These are phyloP conservation scores for Semnornis frantzii DNA, from an alignment of 2,113 vertebrate genomes.

Conservation along the genomic window DNA sequence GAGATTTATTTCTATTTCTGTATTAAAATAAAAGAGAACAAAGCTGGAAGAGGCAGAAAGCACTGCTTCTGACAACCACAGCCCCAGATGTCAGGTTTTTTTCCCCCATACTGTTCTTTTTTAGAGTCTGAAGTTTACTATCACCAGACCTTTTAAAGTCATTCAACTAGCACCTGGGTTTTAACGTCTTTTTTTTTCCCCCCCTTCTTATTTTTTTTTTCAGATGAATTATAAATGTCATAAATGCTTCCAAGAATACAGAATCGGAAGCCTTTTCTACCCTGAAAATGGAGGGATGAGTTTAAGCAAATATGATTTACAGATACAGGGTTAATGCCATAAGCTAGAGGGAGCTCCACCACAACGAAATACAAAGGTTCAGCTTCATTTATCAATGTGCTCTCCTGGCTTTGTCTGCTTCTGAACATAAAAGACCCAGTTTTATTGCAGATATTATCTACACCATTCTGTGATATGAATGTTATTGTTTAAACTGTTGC, in stretches of 20 bases:
- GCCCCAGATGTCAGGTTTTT: background rate
- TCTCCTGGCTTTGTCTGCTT: constrained; percentile 67
- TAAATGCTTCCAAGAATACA: constrained; percentile 18
- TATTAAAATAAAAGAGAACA: background rate
- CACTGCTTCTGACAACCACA: background rate
- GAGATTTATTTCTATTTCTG: background rate
- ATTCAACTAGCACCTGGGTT: background rate
- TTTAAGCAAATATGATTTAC: constrained; percentile 16
- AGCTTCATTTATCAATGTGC: constrained; percentile 55
- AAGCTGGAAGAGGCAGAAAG: background rate
- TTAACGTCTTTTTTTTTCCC: background rate
- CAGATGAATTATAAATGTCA: constrained; percentile 19
- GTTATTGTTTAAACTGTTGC: constrained; percentile 73
- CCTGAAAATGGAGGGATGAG: constrained; percentile 12
- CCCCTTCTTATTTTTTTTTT: background rate
- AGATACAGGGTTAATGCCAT: background rate
- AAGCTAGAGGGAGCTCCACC: constrained; percentile 73
- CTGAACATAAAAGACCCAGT: constrained; percentile 59
- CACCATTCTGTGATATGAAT: constrained; percentile 67
- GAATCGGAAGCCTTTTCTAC: background rate
- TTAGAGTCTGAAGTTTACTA: background rate
- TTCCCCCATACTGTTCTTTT: background rate
- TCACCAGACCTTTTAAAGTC: background rate
- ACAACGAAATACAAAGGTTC: constrained; percentile 48
- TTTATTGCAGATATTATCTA: constrained; percentile 77